These are phyloP conservation scores for Andrena fulva DNA, from an alignment of 2,888 invertebrate genomes.

Conservation along the genomic window DNA sequence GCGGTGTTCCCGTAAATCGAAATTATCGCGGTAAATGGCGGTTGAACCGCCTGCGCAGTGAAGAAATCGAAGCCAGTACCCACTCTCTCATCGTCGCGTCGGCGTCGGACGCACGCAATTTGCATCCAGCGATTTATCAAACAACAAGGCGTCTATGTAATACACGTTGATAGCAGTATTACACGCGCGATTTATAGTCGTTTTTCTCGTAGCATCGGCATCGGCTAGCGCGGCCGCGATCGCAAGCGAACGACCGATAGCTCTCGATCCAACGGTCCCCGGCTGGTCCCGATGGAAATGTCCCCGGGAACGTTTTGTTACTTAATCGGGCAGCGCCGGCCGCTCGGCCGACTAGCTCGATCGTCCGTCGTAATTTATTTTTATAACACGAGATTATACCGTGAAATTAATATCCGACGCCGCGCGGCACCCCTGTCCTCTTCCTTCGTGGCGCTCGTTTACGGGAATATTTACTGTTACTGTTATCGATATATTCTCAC, in stretches of 20 bases:
- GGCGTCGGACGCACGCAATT: conserved; percentile 69
- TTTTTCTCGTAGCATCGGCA: conserved; percentile 62
- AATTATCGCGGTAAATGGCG: conserved; percentile 37
- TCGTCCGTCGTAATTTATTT: conserved; percentile 39
- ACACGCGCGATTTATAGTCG: conserved; percentile 80
- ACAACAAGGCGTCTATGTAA: conserved; percentile 83
- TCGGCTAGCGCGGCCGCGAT: conserved; percentile 10
- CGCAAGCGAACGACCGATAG: conserved; percentile 7
- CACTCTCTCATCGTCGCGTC: conserved; percentile 39
- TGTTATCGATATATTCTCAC: conserved; percentile 25
- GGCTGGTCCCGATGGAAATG: conserved; percentile 23
- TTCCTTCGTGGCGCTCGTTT: conserved; percentile 19
- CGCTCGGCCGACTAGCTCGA: not conserved
- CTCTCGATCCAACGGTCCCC: conserved; percentile 13
- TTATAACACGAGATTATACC: conserved; percentile 42
- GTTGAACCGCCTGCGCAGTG: not conserved
- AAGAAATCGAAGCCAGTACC: conserved; percentile 37
- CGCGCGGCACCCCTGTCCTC: not conserved
- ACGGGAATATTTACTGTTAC: conserved; percentile 25
- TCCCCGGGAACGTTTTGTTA: conserved; percentile 36
- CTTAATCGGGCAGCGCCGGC: conserved; percentile 45
- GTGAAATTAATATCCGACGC: conserved; percentile 43
- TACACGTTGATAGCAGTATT: conserved; percentile 83
- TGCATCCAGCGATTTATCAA: conserved; percentile 83
- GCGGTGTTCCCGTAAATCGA: conserved; percentile 25